Percentiles rank a stretch among this genome's conserved stretches.
Conservation (phyloP, 1,140 invertebrate species). For the Pseudomyrmex cubaensis region DNA sequence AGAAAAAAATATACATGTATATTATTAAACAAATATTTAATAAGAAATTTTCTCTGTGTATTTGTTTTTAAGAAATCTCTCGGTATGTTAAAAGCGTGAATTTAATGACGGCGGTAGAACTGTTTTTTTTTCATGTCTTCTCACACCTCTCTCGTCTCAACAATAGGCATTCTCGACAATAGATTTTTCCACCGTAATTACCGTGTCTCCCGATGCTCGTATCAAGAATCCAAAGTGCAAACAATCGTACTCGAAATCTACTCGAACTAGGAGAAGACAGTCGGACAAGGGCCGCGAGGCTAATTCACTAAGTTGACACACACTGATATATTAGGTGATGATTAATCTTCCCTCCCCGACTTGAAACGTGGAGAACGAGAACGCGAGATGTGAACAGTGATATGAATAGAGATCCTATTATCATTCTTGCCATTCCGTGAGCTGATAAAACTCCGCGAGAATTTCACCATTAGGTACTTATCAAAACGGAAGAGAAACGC, state of each 20-base stretch:
- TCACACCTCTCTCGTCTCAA: not conserved
- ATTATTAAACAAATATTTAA: too few species aligned
- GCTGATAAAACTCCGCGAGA: not conserved
- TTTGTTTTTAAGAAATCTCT: not conserved
- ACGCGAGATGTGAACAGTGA: not conserved
- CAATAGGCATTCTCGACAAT: constrained; percentile 16
- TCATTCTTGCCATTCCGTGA: constrained; percentile 11
- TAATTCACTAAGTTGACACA: constrained; percentile 23
- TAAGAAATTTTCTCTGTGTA: not conserved
- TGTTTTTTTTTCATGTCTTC: too few species aligned
- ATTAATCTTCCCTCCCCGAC: constrained; percentile 33
- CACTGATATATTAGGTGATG: constrained; percentile 31
- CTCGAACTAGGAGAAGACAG: not conserved
- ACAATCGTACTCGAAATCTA: constrained; percentile 9
- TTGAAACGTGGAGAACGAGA: constrained; percentile 7
- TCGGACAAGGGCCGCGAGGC: not conserved
- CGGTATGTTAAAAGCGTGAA: too few species aligned
- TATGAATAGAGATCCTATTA: constrained; percentile 4
- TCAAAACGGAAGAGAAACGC: not conserved
- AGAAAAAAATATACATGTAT: too few species aligned
- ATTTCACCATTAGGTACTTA: not conserved
- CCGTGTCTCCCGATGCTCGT: not conserved
- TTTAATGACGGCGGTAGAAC: too few species aligned
- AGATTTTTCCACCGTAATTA: constrained; percentile 28
- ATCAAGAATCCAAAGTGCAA: not conserved